These are phyloP conservation scores for Siniperca chuatsi DNA, from an alignment of 2,113 vertebrate genomes.

Conservation along the genomic window DNA sequence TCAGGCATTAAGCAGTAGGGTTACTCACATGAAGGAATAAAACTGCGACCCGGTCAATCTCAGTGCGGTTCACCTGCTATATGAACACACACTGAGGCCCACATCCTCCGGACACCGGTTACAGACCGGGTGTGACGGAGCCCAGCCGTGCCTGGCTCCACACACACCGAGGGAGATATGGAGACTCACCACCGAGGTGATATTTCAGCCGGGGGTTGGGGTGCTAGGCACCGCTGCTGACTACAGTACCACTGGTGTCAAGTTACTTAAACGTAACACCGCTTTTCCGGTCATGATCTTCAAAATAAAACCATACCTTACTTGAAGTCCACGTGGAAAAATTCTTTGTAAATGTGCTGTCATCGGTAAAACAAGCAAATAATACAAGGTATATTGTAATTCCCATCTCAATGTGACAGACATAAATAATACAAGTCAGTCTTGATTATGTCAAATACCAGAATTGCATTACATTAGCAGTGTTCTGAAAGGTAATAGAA, in stretches of 20 bases:
- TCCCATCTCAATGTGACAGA: background rate
- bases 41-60: slow-evolving; percentile 56
- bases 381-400: too few species aligned
- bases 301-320: slow-evolving; percentile 20
- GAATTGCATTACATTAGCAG: too few species aligned
- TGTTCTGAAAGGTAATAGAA: background rate
- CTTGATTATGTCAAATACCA: background rate
- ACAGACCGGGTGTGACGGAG: slow-evolving; percentile 53
- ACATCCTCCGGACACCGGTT: slow-evolving; percentile 56
- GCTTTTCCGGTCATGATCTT: background rate
- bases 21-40: slow-evolving; percentile 80
- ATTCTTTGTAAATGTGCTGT: background rate
- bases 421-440: background rate
- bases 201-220: slow-evolving; percentile 58
- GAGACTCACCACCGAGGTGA: slow-evolving; percentile 50
- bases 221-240: slow-evolving; percentile 59
- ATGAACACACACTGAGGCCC: slow-evolving; percentile 51
- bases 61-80: slow-evolving; percentile 57
- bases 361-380: rapidly evolving
- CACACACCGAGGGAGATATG: slow-evolving; percentile 41
- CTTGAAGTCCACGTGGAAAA: too few species aligned
- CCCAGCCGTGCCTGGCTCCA: slow-evolving; percentile 53
- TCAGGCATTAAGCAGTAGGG: slow-evolving; percentile 20
- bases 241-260: slow-evolving; percentile 7
- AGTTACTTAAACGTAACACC: rapidly evolving